These are phyloP conservation scores for Chrysogorgia sp. DNA, from an alignment of 92 coral and sea anemone genomes.

Conservation along the genomic window DNA sequence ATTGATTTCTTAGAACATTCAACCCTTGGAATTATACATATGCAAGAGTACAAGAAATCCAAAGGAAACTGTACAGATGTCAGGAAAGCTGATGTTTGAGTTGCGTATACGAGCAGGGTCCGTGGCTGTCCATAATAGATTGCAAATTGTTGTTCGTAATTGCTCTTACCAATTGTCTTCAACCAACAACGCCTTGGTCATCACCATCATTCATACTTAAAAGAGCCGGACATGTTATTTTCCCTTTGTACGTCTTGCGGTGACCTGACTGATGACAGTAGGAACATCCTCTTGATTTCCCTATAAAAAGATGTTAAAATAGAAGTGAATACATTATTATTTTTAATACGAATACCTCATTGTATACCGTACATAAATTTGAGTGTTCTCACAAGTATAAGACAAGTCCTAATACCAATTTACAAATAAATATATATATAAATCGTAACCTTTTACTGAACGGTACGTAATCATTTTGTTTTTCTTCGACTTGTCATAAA, in stretches of 20 bases:
- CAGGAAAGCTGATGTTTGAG: no score
- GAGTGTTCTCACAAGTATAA: not conserved
- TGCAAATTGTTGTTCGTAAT: no score
- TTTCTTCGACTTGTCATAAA: no score
- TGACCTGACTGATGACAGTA: slow-evolving; percentile 35
- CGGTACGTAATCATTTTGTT: no score
- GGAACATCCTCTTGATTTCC: slow-evolving; percentile 27
- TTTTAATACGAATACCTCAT: not conserved
- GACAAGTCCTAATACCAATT: no score
- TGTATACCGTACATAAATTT: not conserved
- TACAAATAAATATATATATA: no score
- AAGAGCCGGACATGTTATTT: slow-evolving; percentile 31
- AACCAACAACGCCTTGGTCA: not conserved
- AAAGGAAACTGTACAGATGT: slow-evolving; percentile 42
- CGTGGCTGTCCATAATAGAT: no score
- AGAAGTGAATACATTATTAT: not conserved
- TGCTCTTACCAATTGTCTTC: slow-evolving; percentile 3
- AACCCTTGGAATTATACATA: slow-evolving; percentile 46
- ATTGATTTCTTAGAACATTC: slow-evolving; percentile 34
- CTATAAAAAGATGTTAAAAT: not conserved
- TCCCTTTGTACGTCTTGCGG: slow-evolving; percentile 27
- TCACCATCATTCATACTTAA: no score
- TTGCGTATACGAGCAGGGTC: not conserved
- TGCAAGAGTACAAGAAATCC: slow-evolving; percentile 43
- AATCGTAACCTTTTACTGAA: no score